Evolutionary conservation across 2,888 invertebrate genomes (phyloP).

Genomic region (Adelognathus sp.): DNA sequence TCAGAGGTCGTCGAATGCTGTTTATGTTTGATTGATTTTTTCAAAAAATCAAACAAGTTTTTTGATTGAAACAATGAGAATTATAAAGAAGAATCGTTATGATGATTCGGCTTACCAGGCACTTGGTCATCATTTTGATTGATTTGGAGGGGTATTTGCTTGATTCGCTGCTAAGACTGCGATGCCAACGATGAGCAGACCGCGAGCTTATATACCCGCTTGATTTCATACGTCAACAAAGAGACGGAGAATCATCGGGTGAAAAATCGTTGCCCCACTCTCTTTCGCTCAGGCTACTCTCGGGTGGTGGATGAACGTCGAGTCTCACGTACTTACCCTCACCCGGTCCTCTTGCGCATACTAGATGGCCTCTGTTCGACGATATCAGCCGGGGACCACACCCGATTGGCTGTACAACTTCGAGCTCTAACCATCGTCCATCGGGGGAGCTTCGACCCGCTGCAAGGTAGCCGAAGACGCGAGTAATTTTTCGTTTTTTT

Average conservation of each 20-base stretch:
- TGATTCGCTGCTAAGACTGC: constrained; percentile 71
- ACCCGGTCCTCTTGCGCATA: constrained; percentile 61
- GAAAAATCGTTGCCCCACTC: constrained; percentile 1
- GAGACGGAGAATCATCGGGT: constrained; percentile 20
- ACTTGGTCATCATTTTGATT: constrained; percentile 75
- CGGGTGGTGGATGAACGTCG: constrained; percentile 42
- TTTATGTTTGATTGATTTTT: neutral
- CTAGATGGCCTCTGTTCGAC: constrained; percentile 65
- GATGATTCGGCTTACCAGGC: constrained; percentile 71
- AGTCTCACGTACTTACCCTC: constrained; percentile 33
- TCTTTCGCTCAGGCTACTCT: neutral
- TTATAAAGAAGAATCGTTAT: too few relatives aligned
- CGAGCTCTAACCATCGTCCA: constrained; percentile 18
- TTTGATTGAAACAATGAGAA: too few relatives aligned
- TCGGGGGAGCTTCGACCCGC: constrained; percentile 49
- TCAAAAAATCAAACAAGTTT: neutral
- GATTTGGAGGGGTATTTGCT: constrained; percentile 58
- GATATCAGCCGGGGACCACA: constrained; percentile 57
- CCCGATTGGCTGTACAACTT: constrained; percentile 61
- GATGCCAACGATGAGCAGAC: constrained; percentile 63
- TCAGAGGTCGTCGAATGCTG: too few relatives aligned
- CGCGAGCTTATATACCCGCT: constrained; percentile 72
- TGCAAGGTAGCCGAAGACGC: constrained; percentile 30
- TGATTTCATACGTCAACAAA: constrained; percentile 59
- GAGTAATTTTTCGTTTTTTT: constrained; percentile 42